Evolutionary conservation across 2,888 invertebrate species (phyloP).

Genomic region (Ophioninae sp.): DNA sequence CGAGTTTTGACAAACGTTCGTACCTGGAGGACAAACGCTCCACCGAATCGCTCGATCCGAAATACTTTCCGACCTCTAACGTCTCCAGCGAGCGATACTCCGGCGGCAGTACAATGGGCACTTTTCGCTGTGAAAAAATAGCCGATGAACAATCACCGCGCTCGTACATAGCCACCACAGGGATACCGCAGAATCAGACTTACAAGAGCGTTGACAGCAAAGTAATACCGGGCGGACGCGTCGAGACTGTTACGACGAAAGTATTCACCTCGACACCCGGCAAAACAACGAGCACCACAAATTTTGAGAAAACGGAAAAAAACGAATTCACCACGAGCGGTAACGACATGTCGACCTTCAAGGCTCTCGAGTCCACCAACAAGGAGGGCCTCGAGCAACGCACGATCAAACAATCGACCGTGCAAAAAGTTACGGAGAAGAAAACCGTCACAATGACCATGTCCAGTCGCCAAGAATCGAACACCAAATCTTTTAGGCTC

Average conservation of each 20-base stretch:
- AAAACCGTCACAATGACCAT: conserved; percentile 86
- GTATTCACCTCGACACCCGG: conserved; percentile 84
- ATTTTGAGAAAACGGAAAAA: conserved; percentile 83
- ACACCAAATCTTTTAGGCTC: conserved; percentile 81
- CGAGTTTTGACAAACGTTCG: conserved; percentile 58
- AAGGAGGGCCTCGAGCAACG: conserved; percentile 85
- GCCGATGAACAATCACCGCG: conserved; percentile 51
- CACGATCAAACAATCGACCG: conserved; percentile 86
- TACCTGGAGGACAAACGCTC: conserved; percentile 21
- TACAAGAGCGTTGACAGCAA: conserved; percentile 81
- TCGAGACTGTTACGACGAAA: conserved; percentile 84
- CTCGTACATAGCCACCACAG: conserved; percentile 55
- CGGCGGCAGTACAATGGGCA: conserved; percentile 71
- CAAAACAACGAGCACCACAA: conserved; percentile 82
- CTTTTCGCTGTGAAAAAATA: conserved; percentile 70
- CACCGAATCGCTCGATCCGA: conserved; percentile 64
- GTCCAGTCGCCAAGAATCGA: conserved; percentile 83
- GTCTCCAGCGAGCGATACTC: conserved; percentile 67
- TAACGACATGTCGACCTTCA: conserved; percentile 80
- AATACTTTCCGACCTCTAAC: conserved; percentile 54
- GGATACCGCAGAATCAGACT: conserved; percentile 69
- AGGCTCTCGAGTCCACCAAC: conserved; percentile 75
- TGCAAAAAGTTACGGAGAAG: conserved; percentile 86
- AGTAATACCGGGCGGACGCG: conserved; percentile 83
- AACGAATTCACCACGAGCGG: conserved; percentile 82